These are phyloP conservation scores for Leucoraja ocellata DNA, from an alignment of 2,797 vertebrate genomes.

Conservation along the genomic window DNA sequence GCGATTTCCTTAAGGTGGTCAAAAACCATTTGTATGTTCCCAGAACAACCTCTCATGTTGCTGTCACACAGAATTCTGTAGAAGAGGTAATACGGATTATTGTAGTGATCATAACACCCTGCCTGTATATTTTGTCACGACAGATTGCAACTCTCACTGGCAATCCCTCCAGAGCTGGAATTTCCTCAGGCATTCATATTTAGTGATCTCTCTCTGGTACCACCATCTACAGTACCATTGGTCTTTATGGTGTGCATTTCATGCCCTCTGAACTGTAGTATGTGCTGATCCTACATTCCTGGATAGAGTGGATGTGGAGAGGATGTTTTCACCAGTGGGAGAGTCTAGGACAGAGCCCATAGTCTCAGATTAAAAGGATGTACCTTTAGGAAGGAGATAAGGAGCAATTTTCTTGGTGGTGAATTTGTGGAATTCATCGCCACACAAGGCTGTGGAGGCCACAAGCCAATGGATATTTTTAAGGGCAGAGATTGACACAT, in stretches of 20 bases:
- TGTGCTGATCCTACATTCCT: background rate
- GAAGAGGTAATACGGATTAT: background rate
- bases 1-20: background rate
- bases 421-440: too few species aligned
- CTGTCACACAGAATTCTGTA: background rate
- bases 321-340: too few species aligned
- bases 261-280: background rate
- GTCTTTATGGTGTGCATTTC: background rate
- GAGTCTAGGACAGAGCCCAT: too few species aligned
- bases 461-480: too few species aligned
- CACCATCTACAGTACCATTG: background rate
- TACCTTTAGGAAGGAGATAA: too few species aligned
- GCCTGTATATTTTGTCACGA: background rate
- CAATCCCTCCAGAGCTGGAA: background rate
- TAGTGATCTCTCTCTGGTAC: background rate
- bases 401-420: too few species aligned
- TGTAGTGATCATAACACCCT: background rate
- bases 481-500: too few species aligned
- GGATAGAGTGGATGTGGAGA: too few species aligned
- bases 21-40: background rate
- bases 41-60: background rate
- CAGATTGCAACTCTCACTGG: background rate
- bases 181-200: background rate
- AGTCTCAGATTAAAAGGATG: too few species aligned
- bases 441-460: too few species aligned